Evolutionary conservation across 2,113 vertebrate species (phyloP), one percentile per base, ranked within the genome.

Genomic region (Pongo abelii): DNA sequence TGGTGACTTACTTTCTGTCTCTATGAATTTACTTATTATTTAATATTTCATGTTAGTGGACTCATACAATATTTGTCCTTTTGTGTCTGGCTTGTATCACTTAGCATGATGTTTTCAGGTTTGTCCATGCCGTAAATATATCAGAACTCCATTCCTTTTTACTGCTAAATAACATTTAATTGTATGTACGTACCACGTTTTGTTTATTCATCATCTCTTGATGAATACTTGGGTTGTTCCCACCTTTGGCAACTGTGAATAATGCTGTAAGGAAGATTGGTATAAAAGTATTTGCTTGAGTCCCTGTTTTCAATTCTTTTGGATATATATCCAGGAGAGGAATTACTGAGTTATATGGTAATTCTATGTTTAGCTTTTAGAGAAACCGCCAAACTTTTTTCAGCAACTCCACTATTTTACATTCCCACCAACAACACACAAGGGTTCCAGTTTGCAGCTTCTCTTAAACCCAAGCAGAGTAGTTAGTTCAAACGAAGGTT

Each of bases 291-390:
- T 93, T 46, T 43, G 14, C 78, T 55, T 89, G 67, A 91, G 52
- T 30, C 18, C 38, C 20, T 86, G 11, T 91, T 97, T 78, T 94
- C 30, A 70, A 20, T 91, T 84, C 61, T 85, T 80, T 72, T 46
- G 16, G 22, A 32, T 91, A 69, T 70, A 80, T 91, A 96, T 46
- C 48, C 89, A 97, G 57, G 93, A 86, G 86, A 93, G 43, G 87
- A 94, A 86, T 38, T 91, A 69, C 48, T 96, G 79, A 72, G 40
- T 96, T 92, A 84, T 93, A 74, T 67, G 84, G 61, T 80, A 93
- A 92, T 92, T 79, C 91, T 97, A 92, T 79, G 79, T 93, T 89
- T 92, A 97, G 86, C 57, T 94, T 74, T 93, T 78, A 78, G 70
- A 88, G 89, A 81, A 88, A 81, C 64, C 2, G 25, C 92, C 67